Evolutionary conservation across 2,113 vertebrate genomes (phyloP), one percentile per base, ranked within the genome.

Genomic region (Meriones unguiculatus): DNA sequence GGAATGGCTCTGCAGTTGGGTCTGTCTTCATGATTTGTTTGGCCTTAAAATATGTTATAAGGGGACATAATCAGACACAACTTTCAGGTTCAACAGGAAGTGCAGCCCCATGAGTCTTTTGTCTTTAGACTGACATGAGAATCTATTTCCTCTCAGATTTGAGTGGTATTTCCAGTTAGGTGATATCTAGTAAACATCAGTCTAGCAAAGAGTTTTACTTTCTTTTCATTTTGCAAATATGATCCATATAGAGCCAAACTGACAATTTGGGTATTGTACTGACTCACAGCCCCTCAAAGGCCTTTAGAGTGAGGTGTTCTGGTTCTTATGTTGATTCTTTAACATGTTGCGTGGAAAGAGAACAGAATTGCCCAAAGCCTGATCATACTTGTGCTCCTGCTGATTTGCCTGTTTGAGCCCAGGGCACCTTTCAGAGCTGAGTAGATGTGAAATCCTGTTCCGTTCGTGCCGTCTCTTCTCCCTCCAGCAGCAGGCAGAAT

Each of bases 21-120:
- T 94, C 62, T 65, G 25, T n/a, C 20, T 8, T 38, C 67, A 54
- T 65, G 67, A 69, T 97, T 93, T 92, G 22, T 77, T 94, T 90
- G 81, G n/a, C 88, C 54, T 35, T 90, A 87, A 93, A 92, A 91
- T 78, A 52, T 1, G 13, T 13, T 69, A 10, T 72, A 22, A 90
- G 38, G 86, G 73, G 88, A 93, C 75, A 20, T n/a, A 38, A 65
- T 3, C n/a, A 75, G n/a, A 24, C 20, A 12, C 22, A n/a, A 5
- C 72, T 41, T 75, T 75, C 14, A 30, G 28, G 15, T 64, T 90
- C 25, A 93, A 15, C 35, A 24, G 72, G 64, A 18, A 85, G 0
- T 1, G 10, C 1, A 52, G 87, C 22, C 46, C 81, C 91, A 8
- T 75, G 13, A 38, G 3, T 81, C n/a, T 80, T 65, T 87, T 77